Conservation (phyloP, 2,888 invertebrate genomes). For the Volucella inanis region DNA sequence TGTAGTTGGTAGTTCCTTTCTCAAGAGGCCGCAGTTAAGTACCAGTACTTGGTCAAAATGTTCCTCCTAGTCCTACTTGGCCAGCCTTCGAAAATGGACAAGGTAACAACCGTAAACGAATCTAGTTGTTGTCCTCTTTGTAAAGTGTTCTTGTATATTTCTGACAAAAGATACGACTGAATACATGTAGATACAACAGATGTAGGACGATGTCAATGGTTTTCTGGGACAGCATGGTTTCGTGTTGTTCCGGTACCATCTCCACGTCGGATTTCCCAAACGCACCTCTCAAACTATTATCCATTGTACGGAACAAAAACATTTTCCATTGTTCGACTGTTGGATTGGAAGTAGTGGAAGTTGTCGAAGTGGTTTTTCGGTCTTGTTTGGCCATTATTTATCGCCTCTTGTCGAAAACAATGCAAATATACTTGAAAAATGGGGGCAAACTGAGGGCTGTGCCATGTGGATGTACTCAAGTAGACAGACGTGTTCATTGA, state of each 20-base stretch:
- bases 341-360: conserved; percentile 20
- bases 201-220: conserved; percentile 51
- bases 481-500: conserved; percentile 58
- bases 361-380: conserved; percentile 37
- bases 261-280: conserved; percentile 9
- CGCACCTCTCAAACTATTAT: conserved; percentile 62
- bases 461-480: conserved; percentile 20
- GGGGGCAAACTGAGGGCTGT: conserved; percentile 28
- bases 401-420: conserved; percentile 70
- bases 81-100: conserved; percentile 56
- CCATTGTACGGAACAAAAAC: conserved; percentile 50
- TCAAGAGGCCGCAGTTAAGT: conserved; percentile 30
- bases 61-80: conserved; percentile 16
- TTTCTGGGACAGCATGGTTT: conserved; percentile 24
- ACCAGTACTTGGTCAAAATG: conserved; percentile 8
- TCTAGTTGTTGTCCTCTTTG: conserved; percentile 72
- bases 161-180: conserved; percentile 66
- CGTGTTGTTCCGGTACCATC: not conserved
- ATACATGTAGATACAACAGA: too few species aligned
- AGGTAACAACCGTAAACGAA: conserved; percentile 73
- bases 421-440: conserved; percentile 50
- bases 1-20: not conserved
- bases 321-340: conserved; percentile 55
- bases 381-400: conserved; percentile 71
- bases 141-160: conserved; percentile 55